These are phyloP conservation scores for Gavialis gangeticus DNA, from an alignment of 2,113 vertebrate genomes.

Conservation along the genomic window DNA sequence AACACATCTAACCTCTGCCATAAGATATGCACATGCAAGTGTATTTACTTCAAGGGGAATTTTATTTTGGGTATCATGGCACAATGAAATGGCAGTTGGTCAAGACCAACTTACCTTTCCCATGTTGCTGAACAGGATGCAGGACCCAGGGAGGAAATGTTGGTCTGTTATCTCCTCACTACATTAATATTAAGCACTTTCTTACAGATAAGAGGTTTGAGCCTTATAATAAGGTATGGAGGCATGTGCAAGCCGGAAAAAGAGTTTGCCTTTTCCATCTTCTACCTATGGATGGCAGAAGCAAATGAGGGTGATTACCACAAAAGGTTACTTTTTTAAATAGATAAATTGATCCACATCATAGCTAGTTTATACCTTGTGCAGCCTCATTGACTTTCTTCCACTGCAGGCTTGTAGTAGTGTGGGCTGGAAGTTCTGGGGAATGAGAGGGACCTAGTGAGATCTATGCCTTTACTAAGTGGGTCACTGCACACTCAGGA, in stretches of 20 bases:
- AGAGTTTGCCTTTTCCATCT: neutral
- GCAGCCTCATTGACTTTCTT: neutral
- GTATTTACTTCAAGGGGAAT: neutral
- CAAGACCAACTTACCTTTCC: slow-evolving; percentile 1
- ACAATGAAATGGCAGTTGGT: neutral
- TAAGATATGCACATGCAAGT: neutral
- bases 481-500: neutral
- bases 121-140: neutral
- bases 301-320: neutral
- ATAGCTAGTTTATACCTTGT: neutral
- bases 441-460: neutral
- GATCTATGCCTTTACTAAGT: neutral
- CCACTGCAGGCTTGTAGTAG: neutral
- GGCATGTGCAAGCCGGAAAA: neutral
- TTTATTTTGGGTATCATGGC: neutral
- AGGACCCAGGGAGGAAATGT: neutral
- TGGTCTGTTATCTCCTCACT: neutral
- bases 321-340: neutral
- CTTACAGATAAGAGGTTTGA: neutral
- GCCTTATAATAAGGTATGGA: neutral
- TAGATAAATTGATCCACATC: neutral
- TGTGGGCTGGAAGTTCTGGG: neutral
- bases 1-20: neutral
- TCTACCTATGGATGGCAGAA: neutral
- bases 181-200: neutral